phyloP scores from a whole-genome alignment of 2,888 invertebrate species.

The Tanypteryx hageni region DNA sequence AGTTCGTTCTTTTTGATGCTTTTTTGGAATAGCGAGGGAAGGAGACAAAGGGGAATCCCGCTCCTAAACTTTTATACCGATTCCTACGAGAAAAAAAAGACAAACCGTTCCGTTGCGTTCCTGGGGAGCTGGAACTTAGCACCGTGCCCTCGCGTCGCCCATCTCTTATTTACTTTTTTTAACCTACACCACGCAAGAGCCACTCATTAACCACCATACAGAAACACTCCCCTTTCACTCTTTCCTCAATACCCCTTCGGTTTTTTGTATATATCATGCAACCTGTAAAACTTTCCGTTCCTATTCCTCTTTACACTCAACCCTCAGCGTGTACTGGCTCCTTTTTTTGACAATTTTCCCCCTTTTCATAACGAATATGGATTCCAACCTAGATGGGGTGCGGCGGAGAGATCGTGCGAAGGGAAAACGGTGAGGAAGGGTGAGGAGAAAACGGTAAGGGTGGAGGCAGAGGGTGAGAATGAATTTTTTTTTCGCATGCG shows the following conservation, averaged over 20 bases:
- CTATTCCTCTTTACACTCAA: not conserved
- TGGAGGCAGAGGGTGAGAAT: too few relatives aligned
- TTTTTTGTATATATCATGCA: not conserved
- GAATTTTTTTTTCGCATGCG: slow-evolving; percentile 5
- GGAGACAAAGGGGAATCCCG: not conserved
- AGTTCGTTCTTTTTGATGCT: not conserved
- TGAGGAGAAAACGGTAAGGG: too few relatives aligned
- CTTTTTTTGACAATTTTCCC: not conserved
- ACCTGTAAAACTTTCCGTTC: not conserved
- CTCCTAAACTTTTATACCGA: not conserved
- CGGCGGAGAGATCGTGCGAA: not conserved
- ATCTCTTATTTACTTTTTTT: not conserved
- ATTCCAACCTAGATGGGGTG: slow-evolving; percentile 1
- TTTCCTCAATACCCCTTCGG: not conserved
- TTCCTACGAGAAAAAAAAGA: not conserved
- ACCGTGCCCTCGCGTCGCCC: not conserved
- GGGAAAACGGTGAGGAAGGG: not conserved
- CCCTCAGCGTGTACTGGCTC: not conserved
- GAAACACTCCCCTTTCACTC: not conserved
- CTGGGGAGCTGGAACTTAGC: not conserved
- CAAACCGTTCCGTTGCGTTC: not conserved
- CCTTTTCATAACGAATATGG: not conserved
- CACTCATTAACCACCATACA: not conserved
- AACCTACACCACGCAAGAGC: not conserved
- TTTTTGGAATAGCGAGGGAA: not conserved